Conservation (phyloP, 2,113 vertebrate species). For the Vombatus ursinus region DNA sequence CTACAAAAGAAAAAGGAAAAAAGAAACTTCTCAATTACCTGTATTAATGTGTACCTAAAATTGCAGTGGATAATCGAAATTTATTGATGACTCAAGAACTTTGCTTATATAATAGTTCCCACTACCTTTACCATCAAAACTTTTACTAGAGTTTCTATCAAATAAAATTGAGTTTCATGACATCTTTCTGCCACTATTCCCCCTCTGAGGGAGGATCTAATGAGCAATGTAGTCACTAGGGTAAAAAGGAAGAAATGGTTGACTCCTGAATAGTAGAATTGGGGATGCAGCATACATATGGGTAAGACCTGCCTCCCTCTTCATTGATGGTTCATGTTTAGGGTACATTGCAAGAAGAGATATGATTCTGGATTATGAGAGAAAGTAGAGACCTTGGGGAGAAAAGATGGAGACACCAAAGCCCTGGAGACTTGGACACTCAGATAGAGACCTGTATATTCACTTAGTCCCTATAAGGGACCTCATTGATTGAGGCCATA, state of each 20-base stretch:
- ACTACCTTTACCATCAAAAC: background rate
- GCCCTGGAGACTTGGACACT: background rate
- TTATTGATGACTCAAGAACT: background rate
- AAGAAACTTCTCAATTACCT: too few relatives aligned
- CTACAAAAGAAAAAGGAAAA: too few relatives aligned
- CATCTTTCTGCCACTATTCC: background rate
- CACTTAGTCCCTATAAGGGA: background rate
- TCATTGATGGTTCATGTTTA: background rate
- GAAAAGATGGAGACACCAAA: background rate
- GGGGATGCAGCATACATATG: background rate
- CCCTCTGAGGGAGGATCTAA: background rate
- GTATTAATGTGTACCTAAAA: background rate
- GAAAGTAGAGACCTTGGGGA: background rate
- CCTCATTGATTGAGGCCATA: background rate
- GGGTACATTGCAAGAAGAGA: background rate
- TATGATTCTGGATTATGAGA: background rate
- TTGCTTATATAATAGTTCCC: background rate
- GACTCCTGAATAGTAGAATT: background rate
- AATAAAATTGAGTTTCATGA: background rate
- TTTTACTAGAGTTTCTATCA: background rate
- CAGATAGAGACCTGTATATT: background rate
- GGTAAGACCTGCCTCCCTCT: background rate
- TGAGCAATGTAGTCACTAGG: background rate
- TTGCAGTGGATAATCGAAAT: background rate
- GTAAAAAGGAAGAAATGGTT: background rate